Conservation (phyloP, 2,888 invertebrate genomes). For the Erebia ligea region DNA sequence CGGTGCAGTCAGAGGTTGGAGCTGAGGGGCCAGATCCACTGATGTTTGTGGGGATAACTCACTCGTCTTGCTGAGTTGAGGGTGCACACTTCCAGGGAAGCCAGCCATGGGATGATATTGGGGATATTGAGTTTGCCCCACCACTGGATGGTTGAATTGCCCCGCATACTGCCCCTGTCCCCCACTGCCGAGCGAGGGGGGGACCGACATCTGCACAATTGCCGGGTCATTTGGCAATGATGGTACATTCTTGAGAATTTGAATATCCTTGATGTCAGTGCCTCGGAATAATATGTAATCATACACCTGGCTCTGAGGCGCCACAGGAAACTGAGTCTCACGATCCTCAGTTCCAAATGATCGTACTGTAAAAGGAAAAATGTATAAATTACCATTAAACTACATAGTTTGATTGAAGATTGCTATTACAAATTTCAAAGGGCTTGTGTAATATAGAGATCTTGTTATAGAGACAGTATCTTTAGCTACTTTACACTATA, state of each 20-base stretch:
- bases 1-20: slow-evolving; percentile 63
- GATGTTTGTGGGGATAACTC: slow-evolving; percentile 79
- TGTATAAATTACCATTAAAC: too few species aligned
- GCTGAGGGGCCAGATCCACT: slow-evolving; percentile 69
- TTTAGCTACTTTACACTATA: too few species aligned
- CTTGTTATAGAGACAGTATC: too few species aligned
- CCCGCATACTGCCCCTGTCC: slow-evolving; percentile 84
- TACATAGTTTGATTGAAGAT: too few species aligned
- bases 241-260: slow-evolving; percentile 95
- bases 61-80: slow-evolving; percentile 79
- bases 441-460: too few species aligned
- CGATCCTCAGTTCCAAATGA: slow-evolving; percentile 99
- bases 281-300: slow-evolving; percentile 99
- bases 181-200: slow-evolving; percentile 86
- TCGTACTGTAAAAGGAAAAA: slow-evolving; percentile 87
- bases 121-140: slow-evolving; percentile 82
- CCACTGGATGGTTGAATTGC: slow-evolving; percentile 88
- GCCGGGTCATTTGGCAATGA: slow-evolving; percentile 98
- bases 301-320: slow-evolving; percentile 98
- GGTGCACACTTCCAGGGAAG: slow-evolving; percentile 75
- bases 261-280: slow-evolving; percentile 99
- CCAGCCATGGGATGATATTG: slow-evolving; percentile 81
- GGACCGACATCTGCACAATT: slow-evolving; percentile 95
- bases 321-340: slow-evolving; percentile 96
- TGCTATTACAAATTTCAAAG: too few species aligned